These are phyloP conservation scores for Crotalus horridus DNA, from an alignment of 2,113 vertebrate species.

Conservation along the genomic window DNA sequence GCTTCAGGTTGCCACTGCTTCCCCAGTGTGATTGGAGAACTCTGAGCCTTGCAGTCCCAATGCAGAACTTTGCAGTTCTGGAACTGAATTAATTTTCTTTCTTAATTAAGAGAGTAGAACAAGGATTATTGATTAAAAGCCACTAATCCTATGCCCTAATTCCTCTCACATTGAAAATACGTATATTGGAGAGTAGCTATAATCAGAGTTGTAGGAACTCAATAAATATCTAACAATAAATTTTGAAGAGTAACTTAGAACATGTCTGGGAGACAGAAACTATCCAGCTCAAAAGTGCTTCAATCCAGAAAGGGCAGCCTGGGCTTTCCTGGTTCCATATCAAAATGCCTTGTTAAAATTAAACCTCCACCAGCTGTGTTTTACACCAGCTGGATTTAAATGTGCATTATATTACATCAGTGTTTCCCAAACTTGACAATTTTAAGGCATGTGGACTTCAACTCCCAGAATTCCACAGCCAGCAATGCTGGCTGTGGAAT, in stretches of 20 bases:
- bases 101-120: background rate
- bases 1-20: background rate
- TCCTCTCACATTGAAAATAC: background rate
- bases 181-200: background rate
- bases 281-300: background rate
- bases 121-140: slow-evolving; percentile 11
- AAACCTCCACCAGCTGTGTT: background rate
- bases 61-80: background rate
- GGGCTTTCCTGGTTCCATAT: background rate
- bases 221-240: background rate
- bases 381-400: background rate
- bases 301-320: background rate
- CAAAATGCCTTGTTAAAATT: background rate
- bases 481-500: too few relatives aligned
- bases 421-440: too few relatives aligned
- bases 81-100: background rate
- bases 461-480: too few relatives aligned
- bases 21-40: background rate
- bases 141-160: background rate
- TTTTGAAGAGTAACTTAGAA: background rate
- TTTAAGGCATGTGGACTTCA: too few relatives aligned
- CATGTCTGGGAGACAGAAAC: background rate
- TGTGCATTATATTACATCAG: background rate
- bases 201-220: background rate
- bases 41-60: background rate